Conservation (phyloP, 2,113 vertebrate genomes). For the Pterocles gutturalis region DNA sequence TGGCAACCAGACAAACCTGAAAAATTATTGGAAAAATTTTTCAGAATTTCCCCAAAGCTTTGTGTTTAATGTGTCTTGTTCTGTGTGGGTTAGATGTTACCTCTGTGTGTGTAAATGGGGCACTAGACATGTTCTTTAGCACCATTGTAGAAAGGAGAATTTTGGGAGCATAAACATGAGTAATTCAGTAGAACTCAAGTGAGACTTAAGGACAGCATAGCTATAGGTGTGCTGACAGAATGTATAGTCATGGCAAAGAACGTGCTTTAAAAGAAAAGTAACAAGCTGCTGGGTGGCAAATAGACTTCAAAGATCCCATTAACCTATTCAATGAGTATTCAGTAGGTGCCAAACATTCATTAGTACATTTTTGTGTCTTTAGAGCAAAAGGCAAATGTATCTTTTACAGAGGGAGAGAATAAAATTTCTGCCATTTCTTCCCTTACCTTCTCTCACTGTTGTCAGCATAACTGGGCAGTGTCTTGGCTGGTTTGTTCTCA, state of each 20-base stretch:
- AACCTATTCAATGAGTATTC: background rate
- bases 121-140: background rate
- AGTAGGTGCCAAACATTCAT: background rate
- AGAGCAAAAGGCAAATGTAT: background rate
- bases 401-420: background rate
- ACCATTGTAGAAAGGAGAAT: background rate
- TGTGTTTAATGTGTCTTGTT: background rate
- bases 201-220: background rate
- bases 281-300: background rate
- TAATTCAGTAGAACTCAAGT: background rate
- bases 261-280: background rate
- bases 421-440: background rate
- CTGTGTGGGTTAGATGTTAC: rapidly evolving
- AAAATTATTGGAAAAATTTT: background rate
- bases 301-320: background rate
- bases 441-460: background rate
- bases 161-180: background rate
- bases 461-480: rapidly evolving
- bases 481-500: background rate
- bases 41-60: background rate
- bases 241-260: background rate
- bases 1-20: background rate
- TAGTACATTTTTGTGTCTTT: background rate
- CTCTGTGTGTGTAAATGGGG: background rate
- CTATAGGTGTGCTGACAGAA: background rate